Evolutionary conservation across 2,888 invertebrate species (phyloP), one percentile per base, ranked within the genome.

Genomic region (Drosophila suboccidentalis): DNA sequence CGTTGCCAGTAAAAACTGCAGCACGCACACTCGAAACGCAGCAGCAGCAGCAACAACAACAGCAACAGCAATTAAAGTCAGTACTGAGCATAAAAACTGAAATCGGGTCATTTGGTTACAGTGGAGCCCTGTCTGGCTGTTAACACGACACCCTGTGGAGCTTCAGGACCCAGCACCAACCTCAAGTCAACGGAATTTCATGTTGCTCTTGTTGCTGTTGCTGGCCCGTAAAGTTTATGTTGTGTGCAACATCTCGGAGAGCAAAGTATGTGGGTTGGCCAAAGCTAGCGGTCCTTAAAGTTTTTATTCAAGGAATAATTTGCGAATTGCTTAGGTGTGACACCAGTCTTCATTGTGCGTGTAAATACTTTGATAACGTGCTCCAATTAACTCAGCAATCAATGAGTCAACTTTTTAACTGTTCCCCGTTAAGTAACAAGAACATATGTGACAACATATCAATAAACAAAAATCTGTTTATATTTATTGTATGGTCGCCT

Each of bases 1-100:
- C 43, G 65, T 54, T 70, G 64, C 63, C 76, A 75, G 87, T 89
- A 89, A 85, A 83, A 78, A 80, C 79, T 89, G 89, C 85, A 87
- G 87, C 89, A 87, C 82, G 82, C 87, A 81, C 75, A 79, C 82
- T 84, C 63, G 67, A 87, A 87, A 63, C 71, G 74, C 86, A 78
- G 66, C 70, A 50, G 15, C 70, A 61, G 44, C 66, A 51, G 15
- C 76, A 54, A 17, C 81, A 67, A 50, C 61, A 55, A 36, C 43
- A 62, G 49, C 19, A 67, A 50, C 61, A 69, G 53, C 78, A 71
- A 70, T 73, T 81, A 79, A 70, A 76, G 62, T 61, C 38, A 41
- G 59, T 67, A 59, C 63, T 58, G 44, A 73, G 79, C 73, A 86
- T 86, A 73, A 85, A 84, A 89, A 71, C 69, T 84, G 57, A 80